Evolutionary conservation across 2,888 invertebrate genomes (phyloP).

Genomic region (Eupithecia pulchellata): DNA sequence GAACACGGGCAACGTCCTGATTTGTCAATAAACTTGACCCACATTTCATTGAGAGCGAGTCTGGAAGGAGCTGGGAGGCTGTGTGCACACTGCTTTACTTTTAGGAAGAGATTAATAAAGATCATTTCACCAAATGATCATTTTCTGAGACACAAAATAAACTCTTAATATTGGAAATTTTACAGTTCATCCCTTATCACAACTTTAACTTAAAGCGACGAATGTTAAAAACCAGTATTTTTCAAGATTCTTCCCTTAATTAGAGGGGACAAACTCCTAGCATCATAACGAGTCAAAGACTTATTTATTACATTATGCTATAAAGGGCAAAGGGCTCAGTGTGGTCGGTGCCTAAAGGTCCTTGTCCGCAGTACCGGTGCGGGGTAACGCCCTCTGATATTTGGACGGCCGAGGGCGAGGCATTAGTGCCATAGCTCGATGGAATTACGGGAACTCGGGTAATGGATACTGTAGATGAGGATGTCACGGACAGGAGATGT

Average conservation of each 20-base stretch:
- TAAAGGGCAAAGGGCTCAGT: conserved; percentile 23
- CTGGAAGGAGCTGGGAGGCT: conserved; percentile 62
- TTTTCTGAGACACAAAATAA: not conserved
- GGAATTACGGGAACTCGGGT: conserved; percentile 13
- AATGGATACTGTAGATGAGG: conserved; percentile 9
- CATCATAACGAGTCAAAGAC: not conserved
- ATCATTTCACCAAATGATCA: no score
- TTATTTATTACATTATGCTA: not conserved
- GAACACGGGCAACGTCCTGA: conserved; percentile 78
- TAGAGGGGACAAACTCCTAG: not conserved
- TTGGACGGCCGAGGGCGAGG: conserved; percentile 30
- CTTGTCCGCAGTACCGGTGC: conserved; percentile 68
- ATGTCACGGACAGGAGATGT: conserved; percentile 16
- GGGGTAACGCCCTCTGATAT: conserved; percentile 49
- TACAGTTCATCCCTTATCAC: not conserved
- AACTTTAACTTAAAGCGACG: not conserved
- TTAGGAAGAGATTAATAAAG: not conserved
- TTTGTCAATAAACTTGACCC: conserved; percentile 85
- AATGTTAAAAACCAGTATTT: not conserved
- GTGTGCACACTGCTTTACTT: conserved; percentile 44
- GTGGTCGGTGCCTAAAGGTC: conserved; percentile 53
- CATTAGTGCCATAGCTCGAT: conserved; percentile 17
- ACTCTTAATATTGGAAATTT: not conserved
- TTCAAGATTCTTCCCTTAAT: not conserved
- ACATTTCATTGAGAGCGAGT: conserved; percentile 80